These are phyloP conservation scores for Mormoops blainvillei DNA, from an alignment of 2,113 vertebrate genomes.

Conservation along the genomic window DNA sequence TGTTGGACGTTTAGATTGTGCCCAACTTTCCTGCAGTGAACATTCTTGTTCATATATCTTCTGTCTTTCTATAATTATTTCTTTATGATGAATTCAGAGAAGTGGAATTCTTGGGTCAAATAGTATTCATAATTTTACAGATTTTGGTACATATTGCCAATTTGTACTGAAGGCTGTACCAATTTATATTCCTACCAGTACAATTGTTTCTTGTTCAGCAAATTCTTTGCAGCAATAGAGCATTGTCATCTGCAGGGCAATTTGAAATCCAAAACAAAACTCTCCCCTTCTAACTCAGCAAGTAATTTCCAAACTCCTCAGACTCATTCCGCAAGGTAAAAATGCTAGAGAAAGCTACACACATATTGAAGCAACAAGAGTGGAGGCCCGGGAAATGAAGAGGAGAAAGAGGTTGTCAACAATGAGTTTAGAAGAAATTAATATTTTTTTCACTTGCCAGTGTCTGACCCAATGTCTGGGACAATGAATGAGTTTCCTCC, in stretches of 20 bases:
- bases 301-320: background rate
- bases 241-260: background rate
- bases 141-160: background rate
- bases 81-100: background rate
- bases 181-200: background rate
- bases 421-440: background rate
- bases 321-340: background rate
- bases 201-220: background rate
- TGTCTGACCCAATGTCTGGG: constrained; percentile 41
- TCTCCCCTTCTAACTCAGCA: background rate
- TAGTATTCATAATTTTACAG: background rate
- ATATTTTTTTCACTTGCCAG: constrained; percentile 10
- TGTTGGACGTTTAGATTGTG: background rate
- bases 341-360: background rate
- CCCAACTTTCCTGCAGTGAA: background rate
- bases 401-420: background rate
- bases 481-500: constrained; percentile 58
- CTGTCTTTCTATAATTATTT: background rate
- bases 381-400: background rate
- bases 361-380: background rate
- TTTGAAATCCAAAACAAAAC: background rate
- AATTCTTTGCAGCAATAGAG: background rate
- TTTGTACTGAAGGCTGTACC: background rate
- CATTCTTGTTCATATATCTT: background rate
- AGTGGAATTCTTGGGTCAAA: background rate